Percentiles rank a stretch among this genome's conserved stretches.
Conservation (phyloP, 1,140 invertebrate species). For the Bacillus rossius region DNA sequence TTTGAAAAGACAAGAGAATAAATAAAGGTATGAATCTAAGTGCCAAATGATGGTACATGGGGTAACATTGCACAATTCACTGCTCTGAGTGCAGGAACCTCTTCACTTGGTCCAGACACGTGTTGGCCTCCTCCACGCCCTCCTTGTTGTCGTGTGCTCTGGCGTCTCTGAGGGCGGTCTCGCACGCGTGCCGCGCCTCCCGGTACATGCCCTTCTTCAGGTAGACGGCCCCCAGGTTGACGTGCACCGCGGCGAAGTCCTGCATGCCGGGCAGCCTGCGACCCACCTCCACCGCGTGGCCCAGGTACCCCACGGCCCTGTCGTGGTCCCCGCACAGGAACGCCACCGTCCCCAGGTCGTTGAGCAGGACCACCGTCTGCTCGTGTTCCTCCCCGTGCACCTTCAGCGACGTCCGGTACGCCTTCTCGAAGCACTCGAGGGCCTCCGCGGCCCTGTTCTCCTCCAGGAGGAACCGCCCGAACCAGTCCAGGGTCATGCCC, state of each 20-base stretch:
- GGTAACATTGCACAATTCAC: too few relatives aligned
- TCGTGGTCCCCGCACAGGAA: slow-evolving; percentile 58
- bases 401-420: slow-evolving; percentile 59
- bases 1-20: too few relatives aligned
- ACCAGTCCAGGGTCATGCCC: slow-evolving; percentile 73
- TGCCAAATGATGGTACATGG: too few relatives aligned
- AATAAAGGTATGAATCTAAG: too few relatives aligned
- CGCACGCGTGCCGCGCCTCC: slow-evolving; percentile 66
- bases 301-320: slow-evolving; percentile 63
- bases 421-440: slow-evolving; percentile 57
- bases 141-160: slow-evolving; percentile 56
- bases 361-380: slow-evolving; percentile 72
- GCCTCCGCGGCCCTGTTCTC: slow-evolving; percentile 57
- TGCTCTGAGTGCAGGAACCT: slow-evolving; percentile 2
- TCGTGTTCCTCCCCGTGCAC: slow-evolving; percentile 61
- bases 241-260: slow-evolving; percentile 66
- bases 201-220: slow-evolving; percentile 61
- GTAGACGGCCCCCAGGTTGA: slow-evolving; percentile 78
- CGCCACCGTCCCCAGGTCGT: slow-evolving; percentile 76
- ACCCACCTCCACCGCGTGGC: slow-evolving; percentile 63
- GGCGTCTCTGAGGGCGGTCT: slow-evolving; percentile 61
- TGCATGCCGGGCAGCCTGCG: slow-evolving; percentile 49
- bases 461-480: slow-evolving; percentile 68
- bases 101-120: slow-evolving; percentile 48
- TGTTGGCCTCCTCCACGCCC: slow-evolving; percentile 56